Evolutionary conservation across 2,888 invertebrate species (phyloP), one percentile per base, ranked within the genome.

Genomic region (Drosophila diplacantha): DNA sequence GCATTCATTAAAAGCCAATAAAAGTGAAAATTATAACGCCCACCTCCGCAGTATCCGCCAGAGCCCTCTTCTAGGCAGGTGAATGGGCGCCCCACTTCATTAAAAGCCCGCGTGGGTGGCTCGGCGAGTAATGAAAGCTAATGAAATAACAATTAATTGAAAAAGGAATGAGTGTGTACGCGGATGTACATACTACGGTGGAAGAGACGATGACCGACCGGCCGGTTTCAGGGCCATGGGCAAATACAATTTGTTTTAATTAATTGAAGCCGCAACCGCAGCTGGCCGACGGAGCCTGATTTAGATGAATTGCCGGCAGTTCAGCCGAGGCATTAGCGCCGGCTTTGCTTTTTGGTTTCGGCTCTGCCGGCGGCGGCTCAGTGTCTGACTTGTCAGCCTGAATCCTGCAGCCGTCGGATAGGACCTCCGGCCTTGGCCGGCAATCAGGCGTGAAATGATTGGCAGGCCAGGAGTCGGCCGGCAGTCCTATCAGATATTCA

Each of bases 181-280:
- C 26, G 43, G 26, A 12, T 47, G 37, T 52, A 56, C 44, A 5
- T 18, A 14, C 18, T 43, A 56, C 8, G 29, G 29, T 18, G 29
- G 31, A 58, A 11, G 22, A 16, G 20, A 50, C 50, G 43, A 37
- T 35, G 41, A 37, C 47, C 11, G 41, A 43, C 29, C 52, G 66
- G 29, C 56, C 22, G 46, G 18, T 49, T 50, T 43, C 41, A 43
- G 43, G 43, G 60, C 49, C 35, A 47, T 41, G 58, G 62, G 54
- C 47, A 68, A 69, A 73, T 66, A 64, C 80, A 81, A 81, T 81
- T 79, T 81, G 75, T 73, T 73, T 81, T 81, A 81, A 79, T 79
- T 79, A 79, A 76, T 81, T 79, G 81, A 57, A 74, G 61, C 73
- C 79, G 52, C 79, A 74, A 58, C 55, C 72, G 59, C 72, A 67